These are phyloP conservation scores for Oncorhynchus clarkii DNA, from an alignment of 2,113 vertebrate genomes.

Conservation along the genomic window DNA sequence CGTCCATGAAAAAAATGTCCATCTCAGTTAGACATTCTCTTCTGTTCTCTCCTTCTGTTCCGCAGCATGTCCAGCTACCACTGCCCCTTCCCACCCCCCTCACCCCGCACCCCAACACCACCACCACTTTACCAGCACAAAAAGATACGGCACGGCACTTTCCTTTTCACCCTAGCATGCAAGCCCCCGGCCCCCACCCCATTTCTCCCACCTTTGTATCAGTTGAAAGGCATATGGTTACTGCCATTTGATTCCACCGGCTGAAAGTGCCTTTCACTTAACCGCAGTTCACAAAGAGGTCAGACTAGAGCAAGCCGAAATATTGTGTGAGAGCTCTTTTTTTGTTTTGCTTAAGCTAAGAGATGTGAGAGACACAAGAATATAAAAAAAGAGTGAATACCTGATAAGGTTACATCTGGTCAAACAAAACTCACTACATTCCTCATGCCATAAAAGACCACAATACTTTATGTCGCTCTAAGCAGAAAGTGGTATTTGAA, in stretches of 20 bases:
- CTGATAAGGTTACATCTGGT: slow-evolving; percentile 72
- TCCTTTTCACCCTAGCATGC: slow-evolving; percentile 64
- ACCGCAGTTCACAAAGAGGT: slow-evolving; percentile 75
- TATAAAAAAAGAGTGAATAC: slow-evolving; percentile 46
- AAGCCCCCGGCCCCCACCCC: slow-evolving; percentile 50
- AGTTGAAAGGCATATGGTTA: slow-evolving; percentile 68
- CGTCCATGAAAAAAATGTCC: slow-evolving; percentile 61
- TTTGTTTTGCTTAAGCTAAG: slow-evolving; percentile 42
- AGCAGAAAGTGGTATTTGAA: slow-evolving; percentile 55
- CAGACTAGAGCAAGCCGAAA: slow-evolving; percentile 75
- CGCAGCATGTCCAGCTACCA: slow-evolving; percentile 45
- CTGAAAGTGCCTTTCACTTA: slow-evolving; percentile 73
- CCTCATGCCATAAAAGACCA: slow-evolving; percentile 54
- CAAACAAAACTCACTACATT: slow-evolving; percentile 70
- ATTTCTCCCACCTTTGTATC: slow-evolving; percentile 70
- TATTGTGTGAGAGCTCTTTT: slow-evolving; percentile 69
- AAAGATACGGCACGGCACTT: slow-evolving; percentile 66
- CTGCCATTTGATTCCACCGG: slow-evolving; percentile 69
- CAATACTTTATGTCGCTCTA: slow-evolving; percentile 52
- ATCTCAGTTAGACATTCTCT: slow-evolving; percentile 60
- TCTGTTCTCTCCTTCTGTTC: slow-evolving; percentile 44
- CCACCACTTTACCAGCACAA: slow-evolving; percentile 58
- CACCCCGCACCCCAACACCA: slow-evolving; percentile 51
- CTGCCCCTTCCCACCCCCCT: slow-evolving; percentile 10
- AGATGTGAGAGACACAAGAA: slow-evolving; percentile 54